A percentile compares a stretch with the other conserved stretches of the same genome.
These are phyloP conservation scores for Paracentrotus lividus DNA, from an alignment of 53 echinoderm and acorn worm species.

Conservation along the genomic window DNA sequence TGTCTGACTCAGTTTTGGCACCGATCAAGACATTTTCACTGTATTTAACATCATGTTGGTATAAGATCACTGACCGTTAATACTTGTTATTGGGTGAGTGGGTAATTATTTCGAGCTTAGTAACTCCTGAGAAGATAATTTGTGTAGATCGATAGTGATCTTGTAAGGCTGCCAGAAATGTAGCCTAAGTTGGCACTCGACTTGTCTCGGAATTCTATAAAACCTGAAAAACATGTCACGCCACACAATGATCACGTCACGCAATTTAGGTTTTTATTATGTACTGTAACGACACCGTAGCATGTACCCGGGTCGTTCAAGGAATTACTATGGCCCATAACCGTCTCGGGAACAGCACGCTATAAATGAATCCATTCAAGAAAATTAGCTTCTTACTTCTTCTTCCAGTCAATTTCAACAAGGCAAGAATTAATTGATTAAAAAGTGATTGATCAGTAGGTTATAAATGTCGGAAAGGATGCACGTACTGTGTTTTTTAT, in stretches of 20 bases:
- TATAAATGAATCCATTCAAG: neutral
- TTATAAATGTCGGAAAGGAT: too few relatives aligned
- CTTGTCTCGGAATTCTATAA: neutral
- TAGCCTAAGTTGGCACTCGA: neutral
- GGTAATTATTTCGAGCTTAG: conserved; percentile 2
- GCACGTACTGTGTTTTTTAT: too few relatives aligned
- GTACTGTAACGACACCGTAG: neutral
- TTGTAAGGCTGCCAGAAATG: neutral
- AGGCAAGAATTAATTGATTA: neutral
- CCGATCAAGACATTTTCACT: too few relatives aligned
- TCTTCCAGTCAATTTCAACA: neutral
- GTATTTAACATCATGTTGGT: too few relatives aligned
- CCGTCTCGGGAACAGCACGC: neutral
- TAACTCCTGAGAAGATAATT: conserved; percentile 7
- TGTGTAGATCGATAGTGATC: conserved; percentile 6
- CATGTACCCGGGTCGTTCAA: neutral
- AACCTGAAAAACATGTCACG: neutral
- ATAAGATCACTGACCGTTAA: neutral
- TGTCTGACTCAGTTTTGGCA: too few relatives aligned
- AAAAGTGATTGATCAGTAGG: neutral
- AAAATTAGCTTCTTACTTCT: neutral
- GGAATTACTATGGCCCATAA: neutral
- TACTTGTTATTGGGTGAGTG: neutral
- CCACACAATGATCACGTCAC: neutral
- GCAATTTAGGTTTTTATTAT: neutral